A percentile compares a stretch with the other conserved stretches of the same genome.
Conservation (phyloP, 2,113 vertebrate genomes). For the western clawed frog (Xenopus tropicalis) region DNA sequence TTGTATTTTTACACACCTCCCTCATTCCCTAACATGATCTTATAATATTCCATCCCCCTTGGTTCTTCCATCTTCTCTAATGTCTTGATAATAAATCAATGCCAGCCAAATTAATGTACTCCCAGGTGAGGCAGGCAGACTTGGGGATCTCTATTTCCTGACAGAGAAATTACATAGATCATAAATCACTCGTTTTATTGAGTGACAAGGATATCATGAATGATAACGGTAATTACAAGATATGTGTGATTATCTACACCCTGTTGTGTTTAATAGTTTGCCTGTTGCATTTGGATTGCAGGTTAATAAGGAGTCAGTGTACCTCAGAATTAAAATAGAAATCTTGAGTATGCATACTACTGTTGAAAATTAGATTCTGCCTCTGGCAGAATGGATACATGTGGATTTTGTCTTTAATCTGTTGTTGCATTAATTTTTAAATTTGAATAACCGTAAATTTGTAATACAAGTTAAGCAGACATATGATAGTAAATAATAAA, state of each 20-base stretch:
- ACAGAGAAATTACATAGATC: constrained; percentile 24
- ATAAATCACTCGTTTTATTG: constrained; percentile 40
- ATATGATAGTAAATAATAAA: not conserved
- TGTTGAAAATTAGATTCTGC: constrained; percentile 25
- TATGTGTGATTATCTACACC: constrained; percentile 40
- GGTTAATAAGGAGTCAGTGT: constrained; percentile 21
- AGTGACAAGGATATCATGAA: constrained; percentile 40
- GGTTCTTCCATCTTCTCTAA: constrained; percentile 14
- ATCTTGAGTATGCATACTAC: constrained; percentile 21
- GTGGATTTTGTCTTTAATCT: constrained; percentile 8
- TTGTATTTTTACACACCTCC: too few species aligned
- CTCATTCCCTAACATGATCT: not conserved
- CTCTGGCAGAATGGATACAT: not conserved
- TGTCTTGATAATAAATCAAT: constrained; percentile 42
- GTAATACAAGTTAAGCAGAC: not conserved
- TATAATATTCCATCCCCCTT: constrained; percentile 21
- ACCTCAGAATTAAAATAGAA: constrained; percentile 26
- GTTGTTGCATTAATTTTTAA: not conserved
- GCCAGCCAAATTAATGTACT: constrained; percentile 39
- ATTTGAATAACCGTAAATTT: too few species aligned
- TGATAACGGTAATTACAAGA: constrained; percentile 38
- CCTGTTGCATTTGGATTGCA: constrained; percentile 11
- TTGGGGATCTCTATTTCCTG: constrained; percentile 24
- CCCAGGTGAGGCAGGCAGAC: constrained; percentile 21
- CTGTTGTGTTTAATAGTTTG: constrained; percentile 34